A percentile compares a stretch with the other conserved stretches of the same genome.
Evolutionary conservation across 2,888 invertebrate genomes (phyloP).

Genomic region (Rhaphigaster nebulosa): DNA sequence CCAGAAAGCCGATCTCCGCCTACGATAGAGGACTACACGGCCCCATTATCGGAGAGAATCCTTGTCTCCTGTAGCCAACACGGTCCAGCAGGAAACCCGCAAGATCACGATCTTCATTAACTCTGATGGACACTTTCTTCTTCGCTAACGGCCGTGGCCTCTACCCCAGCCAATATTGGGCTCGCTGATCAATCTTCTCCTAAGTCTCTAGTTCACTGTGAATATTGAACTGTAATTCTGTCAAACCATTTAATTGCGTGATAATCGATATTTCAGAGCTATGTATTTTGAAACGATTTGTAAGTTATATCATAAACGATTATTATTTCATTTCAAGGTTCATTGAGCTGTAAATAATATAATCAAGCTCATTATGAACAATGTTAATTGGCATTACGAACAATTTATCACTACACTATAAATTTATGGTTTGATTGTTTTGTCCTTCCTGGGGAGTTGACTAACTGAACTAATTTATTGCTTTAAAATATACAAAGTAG

Average conservation of each 20-base stretch:
- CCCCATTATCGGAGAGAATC: background rate
- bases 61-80: background rate
- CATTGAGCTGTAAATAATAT: background rate
- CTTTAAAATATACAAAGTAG: background rate
- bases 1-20: background rate
- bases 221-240: background rate
- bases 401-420: background rate
- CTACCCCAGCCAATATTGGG: background rate
- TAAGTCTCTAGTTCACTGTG: background rate
- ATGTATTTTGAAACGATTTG: background rate
- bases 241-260: background rate
- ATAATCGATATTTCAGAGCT: background rate
- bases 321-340: background rate
- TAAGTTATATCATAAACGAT: background rate
- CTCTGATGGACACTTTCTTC: constrained; percentile 10
- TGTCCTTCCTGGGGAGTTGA: too few relatives aligned
- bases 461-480: too few relatives aligned
- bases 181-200: background rate
- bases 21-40: constrained; percentile 7
- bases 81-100: background rate
- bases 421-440: background rate
- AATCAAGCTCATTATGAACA: background rate
- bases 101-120: constrained; percentile 22
- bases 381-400: background rate
- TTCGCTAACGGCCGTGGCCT: background rate